Conservation (phyloP, 2,888 invertebrate genomes). For the Watsonalla binaria region DNA sequence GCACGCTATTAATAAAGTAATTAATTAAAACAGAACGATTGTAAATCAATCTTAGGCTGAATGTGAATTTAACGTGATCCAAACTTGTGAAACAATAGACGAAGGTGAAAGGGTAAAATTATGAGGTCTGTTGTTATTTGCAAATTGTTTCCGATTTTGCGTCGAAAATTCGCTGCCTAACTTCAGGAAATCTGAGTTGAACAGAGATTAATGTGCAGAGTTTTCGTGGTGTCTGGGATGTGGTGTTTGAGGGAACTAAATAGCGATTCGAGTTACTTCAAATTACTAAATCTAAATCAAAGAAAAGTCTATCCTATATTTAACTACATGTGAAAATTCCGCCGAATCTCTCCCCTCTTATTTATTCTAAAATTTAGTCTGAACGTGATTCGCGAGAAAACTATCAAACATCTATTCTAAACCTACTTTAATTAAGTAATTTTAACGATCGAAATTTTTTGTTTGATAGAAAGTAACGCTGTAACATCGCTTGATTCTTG, state of each 20-base stretch:
- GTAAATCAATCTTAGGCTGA: constrained; percentile 1
- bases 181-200: constrained; percentile 60
- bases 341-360: no score
- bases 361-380: no score
- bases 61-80: constrained; percentile 14
- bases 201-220: constrained; percentile 65
- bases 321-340: no score
- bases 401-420: no score
- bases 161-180: constrained; percentile 46
- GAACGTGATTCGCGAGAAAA: no score
- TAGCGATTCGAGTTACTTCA: background rate
- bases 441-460: no score
- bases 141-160: constrained; percentile 67
- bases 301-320: no score
- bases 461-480: no score
- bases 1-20: no score
- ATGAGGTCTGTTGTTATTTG: constrained; percentile 66
- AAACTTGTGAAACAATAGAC: constrained; percentile 35
- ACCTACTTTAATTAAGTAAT: no score
- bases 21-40: constrained; percentile 11
- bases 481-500: no score
- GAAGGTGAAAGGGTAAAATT: constrained; percentile 55
- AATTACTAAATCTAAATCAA: no score
- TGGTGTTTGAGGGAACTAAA: constrained; percentile 3
- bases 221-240: constrained; percentile 32